Conservation (phyloP, 2,113 vertebrate genomes). For the Oplegnathus fasciatus region DNA sequence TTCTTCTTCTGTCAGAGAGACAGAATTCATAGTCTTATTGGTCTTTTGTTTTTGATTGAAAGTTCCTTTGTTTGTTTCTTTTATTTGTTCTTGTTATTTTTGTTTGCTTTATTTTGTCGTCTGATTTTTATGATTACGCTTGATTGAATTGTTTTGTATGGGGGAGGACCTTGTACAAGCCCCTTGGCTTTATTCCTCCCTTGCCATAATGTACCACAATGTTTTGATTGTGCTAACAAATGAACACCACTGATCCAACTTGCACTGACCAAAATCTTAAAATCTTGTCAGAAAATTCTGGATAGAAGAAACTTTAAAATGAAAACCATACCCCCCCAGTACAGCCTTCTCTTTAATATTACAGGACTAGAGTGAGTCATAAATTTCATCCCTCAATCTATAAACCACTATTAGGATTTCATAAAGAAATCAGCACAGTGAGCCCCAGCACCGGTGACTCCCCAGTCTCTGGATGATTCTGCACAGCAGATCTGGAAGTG, state of each 20-base stretch:
- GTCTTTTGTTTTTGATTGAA: neutral
- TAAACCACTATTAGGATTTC: slow-evolving; percentile 49
- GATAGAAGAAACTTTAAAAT: neutral
- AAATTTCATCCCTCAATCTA: slow-evolving; percentile 8
- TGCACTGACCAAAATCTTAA: neutral
- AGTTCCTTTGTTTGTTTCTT: neutral
- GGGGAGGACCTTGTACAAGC: neutral
- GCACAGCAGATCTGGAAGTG: slow-evolving; percentile 47
- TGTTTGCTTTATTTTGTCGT: neutral
- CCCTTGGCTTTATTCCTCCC: neutral
- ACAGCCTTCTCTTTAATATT: slow-evolving; percentile 7
- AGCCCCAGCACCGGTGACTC: slow-evolving; percentile 22
- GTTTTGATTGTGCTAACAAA: neutral
- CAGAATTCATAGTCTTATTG: neutral
- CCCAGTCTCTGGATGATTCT: slow-evolving; percentile 54
- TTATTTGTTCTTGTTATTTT: neutral
- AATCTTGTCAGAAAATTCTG: neutral
- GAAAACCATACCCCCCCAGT: neutral
- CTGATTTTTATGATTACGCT: neutral
- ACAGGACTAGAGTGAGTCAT: neutral
- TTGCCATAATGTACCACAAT: no score
- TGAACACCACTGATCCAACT: neutral
- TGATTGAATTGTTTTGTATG: neutral
- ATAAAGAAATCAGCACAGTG: slow-evolving; percentile 45
- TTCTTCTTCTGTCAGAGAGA: neutral